Conservation (phyloP, 2,888 invertebrate species). For the Meloe dianella region DNA sequence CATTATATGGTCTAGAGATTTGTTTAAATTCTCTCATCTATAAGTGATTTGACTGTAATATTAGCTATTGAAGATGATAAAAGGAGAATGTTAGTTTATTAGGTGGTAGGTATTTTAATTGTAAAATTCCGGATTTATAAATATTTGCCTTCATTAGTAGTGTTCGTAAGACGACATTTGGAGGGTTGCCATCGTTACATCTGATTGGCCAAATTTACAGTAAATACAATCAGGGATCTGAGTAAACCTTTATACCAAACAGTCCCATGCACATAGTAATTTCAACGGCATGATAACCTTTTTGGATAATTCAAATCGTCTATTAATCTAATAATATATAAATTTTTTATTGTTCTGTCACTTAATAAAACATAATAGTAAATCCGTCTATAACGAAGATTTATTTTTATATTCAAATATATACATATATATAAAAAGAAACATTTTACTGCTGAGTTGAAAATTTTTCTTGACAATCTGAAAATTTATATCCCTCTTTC, state of each 20-base stretch:
- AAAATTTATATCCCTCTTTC: slow-evolving; percentile 53
- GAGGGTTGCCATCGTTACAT: neutral
- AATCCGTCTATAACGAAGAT: slow-evolving; percentile 42
- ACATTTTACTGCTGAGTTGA: slow-evolving; percentile 50
- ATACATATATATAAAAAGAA: slow-evolving; percentile 47
- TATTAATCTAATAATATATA: neutral
- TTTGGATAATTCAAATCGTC: neutral
- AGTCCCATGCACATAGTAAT: neutral
- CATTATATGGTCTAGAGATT: too few relatives aligned
- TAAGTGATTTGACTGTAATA: too few relatives aligned
- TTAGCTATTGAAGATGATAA: neutral
- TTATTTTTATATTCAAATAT: slow-evolving; percentile 45
- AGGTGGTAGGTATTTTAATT: neutral
- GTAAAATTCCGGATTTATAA: slow-evolving; percentile 13
- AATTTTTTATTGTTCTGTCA: slow-evolving; percentile 22
- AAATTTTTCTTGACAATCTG: slow-evolving; percentile 55
- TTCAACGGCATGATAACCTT: neutral
- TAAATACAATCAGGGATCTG: slow-evolving; percentile 17
- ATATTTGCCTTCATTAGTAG: slow-evolving; percentile 22
- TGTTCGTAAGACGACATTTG: slow-evolving; percentile 14
- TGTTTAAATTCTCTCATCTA: too few relatives aligned
- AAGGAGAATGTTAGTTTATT: neutral
- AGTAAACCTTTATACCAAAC: neutral
- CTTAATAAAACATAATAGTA: slow-evolving; percentile 40
- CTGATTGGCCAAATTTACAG: slow-evolving; percentile 26